Base-by-base conservation (phyloP, 2,113 vertebrate species). In the Varanus salvator region DNA sequence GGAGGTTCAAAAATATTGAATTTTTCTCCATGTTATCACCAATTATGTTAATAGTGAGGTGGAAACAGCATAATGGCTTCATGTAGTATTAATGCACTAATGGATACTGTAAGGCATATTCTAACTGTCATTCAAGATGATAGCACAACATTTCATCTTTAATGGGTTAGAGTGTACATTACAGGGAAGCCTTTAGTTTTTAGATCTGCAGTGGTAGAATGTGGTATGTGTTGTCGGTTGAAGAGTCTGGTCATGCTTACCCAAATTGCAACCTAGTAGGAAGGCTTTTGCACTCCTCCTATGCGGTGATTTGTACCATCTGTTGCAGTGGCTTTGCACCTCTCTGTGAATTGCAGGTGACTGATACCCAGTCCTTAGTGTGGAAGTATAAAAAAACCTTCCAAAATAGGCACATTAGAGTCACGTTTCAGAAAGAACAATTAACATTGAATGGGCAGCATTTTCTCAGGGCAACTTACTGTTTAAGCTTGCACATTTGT, bases 1-100 rank as follows among this genome's bases (percentile, higher is more conserved):
- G 85, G 75, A 85, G 48, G 6, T 66, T 94, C 86, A 86, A 92
- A 88, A 84, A 80, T 87, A 93, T 48, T 89, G 75, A 93, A 93
- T 92, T 92, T 31, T 48, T 84, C 88, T 88, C 77, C 15, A 86
- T 94, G 69, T 91, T 91, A 90, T 93, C 86, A 94, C 87, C 89
- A 94, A 85, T 94, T 95, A 72, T 86, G 88, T 92, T 95, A 95
- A 90, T 83, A 94, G 84, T 88, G 92, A 93, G 74, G 6, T 93
- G 86, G 92, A 96, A 96, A 94, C 34, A 92, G 74, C 54, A 7
- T 86, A 94, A 94, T 90, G 87, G 12, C n/a, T 94, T 96, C 91
- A 94, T 95, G 71, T 90, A 93, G 82, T 92, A 95, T 96, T 96
- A 96, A 94, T 97, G 93, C 19, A 87, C 78, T 96, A 95, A 96